Evolutionary conservation across 2,113 vertebrate genomes (phyloP).

Genomic region (Otis tarda): DNA sequence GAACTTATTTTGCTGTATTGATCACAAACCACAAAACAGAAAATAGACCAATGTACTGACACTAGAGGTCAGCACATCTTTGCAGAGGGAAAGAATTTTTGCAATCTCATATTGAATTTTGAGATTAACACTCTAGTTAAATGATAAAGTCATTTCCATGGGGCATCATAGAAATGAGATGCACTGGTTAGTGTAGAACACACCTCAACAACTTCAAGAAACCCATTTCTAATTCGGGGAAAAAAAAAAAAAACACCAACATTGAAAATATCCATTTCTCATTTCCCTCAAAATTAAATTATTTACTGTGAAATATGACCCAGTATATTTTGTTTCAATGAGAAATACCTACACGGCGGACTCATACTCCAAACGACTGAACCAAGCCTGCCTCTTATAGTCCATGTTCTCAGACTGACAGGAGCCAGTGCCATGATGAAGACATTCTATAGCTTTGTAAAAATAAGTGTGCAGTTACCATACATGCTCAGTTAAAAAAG

Average conservation of each 20-base stretch:
- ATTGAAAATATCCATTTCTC: background rate
- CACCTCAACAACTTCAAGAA: background rate
- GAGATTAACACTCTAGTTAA: background rate
- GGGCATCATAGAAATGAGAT: background rate
- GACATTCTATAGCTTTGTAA: background rate
- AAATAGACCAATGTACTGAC: constrained; percentile 19
- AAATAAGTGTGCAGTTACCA: background rate
- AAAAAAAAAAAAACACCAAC: too few relatives aligned
- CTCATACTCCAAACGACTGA: background rate
- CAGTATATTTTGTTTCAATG: background rate
- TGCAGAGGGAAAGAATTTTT: background rate
- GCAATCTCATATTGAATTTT: background rate
- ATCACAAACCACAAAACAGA: constrained; percentile 2
- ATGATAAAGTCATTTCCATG: background rate
- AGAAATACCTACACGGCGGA: background rate
- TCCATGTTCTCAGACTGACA: background rate
- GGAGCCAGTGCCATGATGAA: background rate
- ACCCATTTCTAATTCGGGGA: background rate
- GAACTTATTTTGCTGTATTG: constrained; percentile 36
- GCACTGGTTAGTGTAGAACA: background rate
- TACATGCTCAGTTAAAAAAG: fast-evolving
- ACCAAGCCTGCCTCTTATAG: background rate
- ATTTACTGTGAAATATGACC: background rate
- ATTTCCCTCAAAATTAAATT: background rate
- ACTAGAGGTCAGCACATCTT: constrained; percentile 52